phyloP scores from a whole-genome alignment of 2,888 invertebrate species.

The Tridacna gigas region DNA sequence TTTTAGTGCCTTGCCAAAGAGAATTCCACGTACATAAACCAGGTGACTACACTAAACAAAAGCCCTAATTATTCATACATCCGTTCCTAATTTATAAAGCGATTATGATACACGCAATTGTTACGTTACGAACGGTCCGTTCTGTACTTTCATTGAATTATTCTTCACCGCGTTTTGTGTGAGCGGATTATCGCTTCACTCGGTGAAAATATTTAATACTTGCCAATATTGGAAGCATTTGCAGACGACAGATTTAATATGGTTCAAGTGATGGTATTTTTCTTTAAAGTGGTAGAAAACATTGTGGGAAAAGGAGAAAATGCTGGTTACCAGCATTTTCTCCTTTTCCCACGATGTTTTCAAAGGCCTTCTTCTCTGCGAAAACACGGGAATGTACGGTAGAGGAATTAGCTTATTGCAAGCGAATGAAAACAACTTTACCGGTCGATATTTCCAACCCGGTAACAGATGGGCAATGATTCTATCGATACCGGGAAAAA shows the following conservation, averaged over 20 bases:
- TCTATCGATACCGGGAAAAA: not conserved
- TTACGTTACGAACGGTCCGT: not conserved
- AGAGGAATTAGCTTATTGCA: not conserved
- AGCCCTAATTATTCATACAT: too few relatives aligned
- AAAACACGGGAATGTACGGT: too few relatives aligned
- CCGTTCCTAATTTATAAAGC: too few relatives aligned
- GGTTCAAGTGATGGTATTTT: not conserved
- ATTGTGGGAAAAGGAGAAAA: not conserved
- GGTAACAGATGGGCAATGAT: conserved; percentile 1
- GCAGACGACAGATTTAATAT: not conserved
- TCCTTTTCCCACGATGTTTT: not conserved
- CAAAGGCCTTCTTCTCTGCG: not conserved
- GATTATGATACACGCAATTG: not conserved
- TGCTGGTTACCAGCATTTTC: not conserved
- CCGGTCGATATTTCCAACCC: not conserved
- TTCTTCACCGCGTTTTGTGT: not conserved
- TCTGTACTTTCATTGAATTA: conserved; percentile 11
- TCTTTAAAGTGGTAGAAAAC: not conserved
- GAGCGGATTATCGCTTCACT: not conserved
- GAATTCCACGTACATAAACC: too few relatives aligned
- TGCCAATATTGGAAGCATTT: not conserved
- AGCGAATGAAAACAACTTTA: conserved; percentile 10
- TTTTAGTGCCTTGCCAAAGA: too few relatives aligned
- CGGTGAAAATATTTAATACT: not conserved
- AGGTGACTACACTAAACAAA: too few relatives aligned